These are phyloP conservation scores for Crotalus horridus DNA, from an alignment of 2,113 vertebrate species.

Conservation along the genomic window DNA sequence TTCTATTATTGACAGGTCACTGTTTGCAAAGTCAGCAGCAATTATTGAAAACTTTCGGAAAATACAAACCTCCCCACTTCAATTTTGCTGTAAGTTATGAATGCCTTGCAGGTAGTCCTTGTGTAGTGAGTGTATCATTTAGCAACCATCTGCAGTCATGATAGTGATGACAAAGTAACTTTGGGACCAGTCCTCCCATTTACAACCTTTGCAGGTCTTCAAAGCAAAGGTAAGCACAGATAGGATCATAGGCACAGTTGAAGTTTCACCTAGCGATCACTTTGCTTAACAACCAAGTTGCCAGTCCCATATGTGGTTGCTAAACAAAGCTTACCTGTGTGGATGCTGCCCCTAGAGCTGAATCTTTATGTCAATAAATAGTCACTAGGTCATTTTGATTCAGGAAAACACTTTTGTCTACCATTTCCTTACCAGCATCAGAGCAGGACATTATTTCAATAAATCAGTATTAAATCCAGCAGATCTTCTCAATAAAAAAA, in stretches of 20 bases:
- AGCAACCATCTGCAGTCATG: neutral
- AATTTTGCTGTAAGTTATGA: neutral
- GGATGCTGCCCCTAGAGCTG: neutral
- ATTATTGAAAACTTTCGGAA: neutral
- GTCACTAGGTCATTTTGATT: neutral
- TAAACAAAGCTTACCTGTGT: neutral
- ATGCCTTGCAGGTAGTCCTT: neutral
- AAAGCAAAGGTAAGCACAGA: neutral
- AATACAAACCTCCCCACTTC: neutral
- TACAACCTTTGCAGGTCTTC: neutral
- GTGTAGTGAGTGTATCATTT: neutral
- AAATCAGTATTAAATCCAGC: neutral
- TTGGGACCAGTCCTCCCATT: neutral
- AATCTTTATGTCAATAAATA: neutral
- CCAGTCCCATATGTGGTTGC: neutral
- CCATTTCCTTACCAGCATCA: neutral
- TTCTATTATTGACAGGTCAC: neutral
- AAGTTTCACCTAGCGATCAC: neutral
- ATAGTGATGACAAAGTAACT: neutral
- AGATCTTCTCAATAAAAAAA: neutral
- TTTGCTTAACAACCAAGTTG: neutral
- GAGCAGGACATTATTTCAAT: neutral
- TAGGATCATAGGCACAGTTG: neutral
- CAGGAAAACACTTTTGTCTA: neutral
- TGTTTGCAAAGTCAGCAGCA: neutral